A percentile compares a stretch with the other conserved stretches of the same genome.
Evolutionary conservation across 2,888 invertebrate species (phyloP).

Genomic region (Steinernema carpocapsae): DNA sequence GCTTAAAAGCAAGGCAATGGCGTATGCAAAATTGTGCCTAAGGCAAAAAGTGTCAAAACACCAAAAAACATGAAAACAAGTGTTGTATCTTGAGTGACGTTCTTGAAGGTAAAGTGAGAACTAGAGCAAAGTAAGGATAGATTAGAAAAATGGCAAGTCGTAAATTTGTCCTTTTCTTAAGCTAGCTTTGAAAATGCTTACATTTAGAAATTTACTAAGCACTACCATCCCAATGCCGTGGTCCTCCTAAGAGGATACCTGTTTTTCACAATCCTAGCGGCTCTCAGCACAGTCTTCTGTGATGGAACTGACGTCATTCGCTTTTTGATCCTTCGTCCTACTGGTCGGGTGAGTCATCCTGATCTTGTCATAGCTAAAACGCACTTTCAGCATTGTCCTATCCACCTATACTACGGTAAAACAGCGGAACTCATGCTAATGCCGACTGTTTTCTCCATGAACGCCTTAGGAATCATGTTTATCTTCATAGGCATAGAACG

Average conservation of each 20-base stretch:
- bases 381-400: not conserved
- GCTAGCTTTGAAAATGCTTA: not conserved
- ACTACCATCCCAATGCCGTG: slow-evolving; percentile 10
- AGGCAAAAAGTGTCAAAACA: no score
- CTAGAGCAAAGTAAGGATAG: no score
- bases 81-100: no score
- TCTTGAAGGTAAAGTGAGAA: no score
- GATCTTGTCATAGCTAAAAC: not conserved
- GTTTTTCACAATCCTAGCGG: slow-evolving; percentile 6
- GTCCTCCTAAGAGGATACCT: slow-evolving; percentile 18
- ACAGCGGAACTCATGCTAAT: slow-evolving; percentile 2
- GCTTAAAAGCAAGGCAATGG: not conserved
- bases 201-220: slow-evolving; percentile 9
- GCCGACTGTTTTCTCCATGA: slow-evolving; percentile 3
- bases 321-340: not conserved
- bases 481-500: slow-evolving; percentile 21
- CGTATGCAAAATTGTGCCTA: not conserved
- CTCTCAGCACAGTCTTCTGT: slow-evolving; percentile 1
- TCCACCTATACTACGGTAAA: slow-evolving; percentile 5
- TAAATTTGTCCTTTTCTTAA: no score
- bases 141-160: no score
- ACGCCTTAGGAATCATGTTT: slow-evolving; percentile 26
- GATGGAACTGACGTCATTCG: not conserved
- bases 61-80: no score
- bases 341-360: not conserved